Evolutionary conservation across 2,797 vertebrate species (phyloP).

Genomic region (Pogoniulus pusillus): DNA sequence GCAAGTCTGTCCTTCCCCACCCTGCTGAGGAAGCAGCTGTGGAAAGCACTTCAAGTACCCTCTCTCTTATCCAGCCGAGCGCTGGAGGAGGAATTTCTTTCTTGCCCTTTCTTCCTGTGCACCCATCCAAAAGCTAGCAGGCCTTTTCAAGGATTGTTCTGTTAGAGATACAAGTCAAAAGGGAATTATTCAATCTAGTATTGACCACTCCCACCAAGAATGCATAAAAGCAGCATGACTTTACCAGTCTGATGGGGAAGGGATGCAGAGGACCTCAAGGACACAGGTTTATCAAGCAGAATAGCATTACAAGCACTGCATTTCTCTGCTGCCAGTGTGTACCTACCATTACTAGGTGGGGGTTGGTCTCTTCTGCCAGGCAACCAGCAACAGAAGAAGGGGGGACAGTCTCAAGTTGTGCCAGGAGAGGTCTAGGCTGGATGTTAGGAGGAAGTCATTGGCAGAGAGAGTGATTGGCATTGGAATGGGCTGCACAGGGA

Average conservation of each 20-base stretch:
- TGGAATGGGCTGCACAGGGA: no score
- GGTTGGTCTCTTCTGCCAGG: no score
- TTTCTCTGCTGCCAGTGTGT: background rate
- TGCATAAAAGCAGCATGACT: background rate
- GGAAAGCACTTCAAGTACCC: fast-evolving
- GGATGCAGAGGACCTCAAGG: constrained; percentile 1
- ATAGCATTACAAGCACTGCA: background rate
- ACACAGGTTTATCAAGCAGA: background rate
- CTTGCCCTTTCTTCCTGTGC: background rate
- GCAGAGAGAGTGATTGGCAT: no score
- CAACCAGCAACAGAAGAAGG: no score
- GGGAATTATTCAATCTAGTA: background rate
- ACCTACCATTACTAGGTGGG: background rate
- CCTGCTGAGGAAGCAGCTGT: fast-evolving
- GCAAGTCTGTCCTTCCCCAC: background rate
- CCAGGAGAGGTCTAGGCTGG: no score
- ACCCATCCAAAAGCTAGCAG: background rate
- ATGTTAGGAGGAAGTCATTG: no score
- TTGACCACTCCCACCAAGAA: constrained; percentile 10
- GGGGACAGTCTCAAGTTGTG: no score
- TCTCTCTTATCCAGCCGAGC: background rate
- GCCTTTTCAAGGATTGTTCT: background rate
- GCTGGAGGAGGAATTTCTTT: background rate
- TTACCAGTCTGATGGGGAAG: background rate
- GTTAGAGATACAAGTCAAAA: constrained; percentile 16